Conservation (phyloP, 2,888 invertebrate species). For the Caenorhabditis afra region DNA sequence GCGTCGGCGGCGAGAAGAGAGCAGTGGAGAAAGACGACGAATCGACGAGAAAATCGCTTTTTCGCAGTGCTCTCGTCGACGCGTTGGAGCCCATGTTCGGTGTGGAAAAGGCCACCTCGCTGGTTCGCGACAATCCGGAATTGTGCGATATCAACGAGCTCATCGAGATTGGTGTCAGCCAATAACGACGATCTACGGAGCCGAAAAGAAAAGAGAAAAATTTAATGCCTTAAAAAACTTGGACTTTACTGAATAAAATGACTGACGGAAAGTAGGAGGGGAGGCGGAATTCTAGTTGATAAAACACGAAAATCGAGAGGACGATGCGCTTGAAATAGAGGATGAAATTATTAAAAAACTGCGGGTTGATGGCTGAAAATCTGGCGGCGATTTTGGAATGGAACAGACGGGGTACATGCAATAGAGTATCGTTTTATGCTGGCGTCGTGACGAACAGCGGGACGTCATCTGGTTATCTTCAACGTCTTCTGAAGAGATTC, state of each 20-base stretch:
- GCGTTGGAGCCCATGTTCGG: constrained; percentile 45
- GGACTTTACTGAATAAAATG: neutral
- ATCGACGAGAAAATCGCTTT: neutral
- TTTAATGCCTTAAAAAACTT: neutral
- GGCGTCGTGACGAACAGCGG: too few species aligned
- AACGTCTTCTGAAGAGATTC: constrained; percentile 11
- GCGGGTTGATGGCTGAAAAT: neutral
- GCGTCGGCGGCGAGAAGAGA: constrained; percentile 36
- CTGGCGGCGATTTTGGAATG: neutral
- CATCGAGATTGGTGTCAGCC: constrained; percentile 19
- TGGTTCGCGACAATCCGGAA: constrained; percentile 32
- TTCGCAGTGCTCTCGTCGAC: constrained; percentile 26
- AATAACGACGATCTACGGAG: constrained; percentile 6
- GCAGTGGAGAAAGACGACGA: constrained; percentile 6
- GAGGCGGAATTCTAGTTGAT: constrained; percentile 1
- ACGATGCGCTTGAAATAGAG: neutral
- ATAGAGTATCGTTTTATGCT: neutral
- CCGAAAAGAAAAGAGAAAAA: neutral
- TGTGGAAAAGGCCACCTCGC: constrained; percentile 19
- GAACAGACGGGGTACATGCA: neutral
- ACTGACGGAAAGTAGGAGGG: neutral
- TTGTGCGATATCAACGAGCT: constrained; percentile 34
- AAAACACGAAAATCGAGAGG: neutral
- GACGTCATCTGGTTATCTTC: neutral
- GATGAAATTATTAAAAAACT: neutral